Conservation (phyloP, 2,888 invertebrate species). For the Cacoxenus indagator region DNA sequence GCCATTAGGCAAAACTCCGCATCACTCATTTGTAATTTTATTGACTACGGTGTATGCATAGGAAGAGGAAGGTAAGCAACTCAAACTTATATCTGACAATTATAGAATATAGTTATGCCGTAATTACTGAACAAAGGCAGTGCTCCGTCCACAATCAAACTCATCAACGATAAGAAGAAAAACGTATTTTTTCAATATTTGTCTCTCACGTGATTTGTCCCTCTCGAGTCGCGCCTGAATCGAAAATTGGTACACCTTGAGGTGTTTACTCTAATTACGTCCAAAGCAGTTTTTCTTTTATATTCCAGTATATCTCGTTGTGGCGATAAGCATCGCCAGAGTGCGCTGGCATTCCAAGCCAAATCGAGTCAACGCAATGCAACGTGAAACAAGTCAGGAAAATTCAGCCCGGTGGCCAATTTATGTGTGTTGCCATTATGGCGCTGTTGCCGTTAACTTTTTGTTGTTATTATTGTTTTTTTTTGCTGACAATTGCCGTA, state of each 20-base stretch:
- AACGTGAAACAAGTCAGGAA: neutral
- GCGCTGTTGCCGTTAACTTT: neutral
- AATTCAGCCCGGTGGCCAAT: neutral
- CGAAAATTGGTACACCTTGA: constrained; percentile 13
- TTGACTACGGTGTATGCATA: neutral
- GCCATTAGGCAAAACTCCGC: neutral
- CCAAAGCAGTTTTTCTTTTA: neutral
- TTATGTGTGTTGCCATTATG: neutral
- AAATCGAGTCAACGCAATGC: neutral
- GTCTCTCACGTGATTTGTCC: neutral
- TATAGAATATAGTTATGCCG: neutral
- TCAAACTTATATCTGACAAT: neutral
- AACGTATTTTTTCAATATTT: neutral
- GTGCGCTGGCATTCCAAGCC: neutral
- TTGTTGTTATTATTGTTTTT: neutral
- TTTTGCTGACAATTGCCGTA: constrained; percentile 1
- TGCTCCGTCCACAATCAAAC: neutral
- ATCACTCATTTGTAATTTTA: neutral
- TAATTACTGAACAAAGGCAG: neutral
- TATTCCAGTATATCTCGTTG: neutral
- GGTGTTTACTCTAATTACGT: constrained; percentile 13
- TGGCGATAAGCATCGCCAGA: neutral
- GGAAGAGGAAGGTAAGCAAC: neutral
- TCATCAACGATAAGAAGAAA: neutral
- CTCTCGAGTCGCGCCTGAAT: too few species aligned